phyloP scores from a whole-genome alignment of 92 coral and sea anemone species.

The Virgularia gustaviana region DNA sequence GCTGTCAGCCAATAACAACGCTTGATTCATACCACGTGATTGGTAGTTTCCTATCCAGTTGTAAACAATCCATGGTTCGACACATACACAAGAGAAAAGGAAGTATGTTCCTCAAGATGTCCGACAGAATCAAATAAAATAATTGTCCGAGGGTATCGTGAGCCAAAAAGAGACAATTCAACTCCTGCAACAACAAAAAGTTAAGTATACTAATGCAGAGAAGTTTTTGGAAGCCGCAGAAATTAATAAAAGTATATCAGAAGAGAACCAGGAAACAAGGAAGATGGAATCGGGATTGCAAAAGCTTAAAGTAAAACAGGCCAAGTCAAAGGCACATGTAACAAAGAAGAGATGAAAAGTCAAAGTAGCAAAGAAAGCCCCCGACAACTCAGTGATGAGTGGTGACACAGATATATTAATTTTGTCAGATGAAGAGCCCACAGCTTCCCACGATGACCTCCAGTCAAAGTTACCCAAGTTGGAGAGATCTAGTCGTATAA shows the following conservation, averaged over 20 bases:
- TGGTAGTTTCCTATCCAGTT: too few relatives aligned
- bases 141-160: too few relatives aligned
- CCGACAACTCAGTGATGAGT: slow-evolving; percentile 1
- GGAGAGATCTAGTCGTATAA: too few relatives aligned
- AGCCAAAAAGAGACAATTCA: too few relatives aligned
- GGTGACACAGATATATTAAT: slow-evolving; percentile 36
- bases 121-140: too few relatives aligned
- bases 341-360: slow-evolving; percentile 5
- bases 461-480: too few relatives aligned
- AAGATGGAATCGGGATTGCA: slow-evolving; percentile 7
- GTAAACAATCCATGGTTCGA: too few relatives aligned
- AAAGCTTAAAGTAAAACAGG: slow-evolving; percentile 1
- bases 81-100: too few relatives aligned
- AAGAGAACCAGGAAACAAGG: background rate
- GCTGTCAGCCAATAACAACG: too few relatives aligned
- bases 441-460: background rate
- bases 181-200: slow-evolving; percentile 11
- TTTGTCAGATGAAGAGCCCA: slow-evolving; percentile 22
- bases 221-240: slow-evolving; percentile 57
- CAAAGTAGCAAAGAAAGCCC: background rate
- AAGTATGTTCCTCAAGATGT: too few relatives aligned
- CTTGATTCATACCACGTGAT: too few relatives aligned
- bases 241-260: slow-evolving; percentile 23
- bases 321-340: slow-evolving; percentile 16
- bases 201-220: slow-evolving; percentile 45